Evolutionary conservation across 2,797 vertebrate genomes (phyloP).

Genomic region (Pelodytes ibericus): DNA sequence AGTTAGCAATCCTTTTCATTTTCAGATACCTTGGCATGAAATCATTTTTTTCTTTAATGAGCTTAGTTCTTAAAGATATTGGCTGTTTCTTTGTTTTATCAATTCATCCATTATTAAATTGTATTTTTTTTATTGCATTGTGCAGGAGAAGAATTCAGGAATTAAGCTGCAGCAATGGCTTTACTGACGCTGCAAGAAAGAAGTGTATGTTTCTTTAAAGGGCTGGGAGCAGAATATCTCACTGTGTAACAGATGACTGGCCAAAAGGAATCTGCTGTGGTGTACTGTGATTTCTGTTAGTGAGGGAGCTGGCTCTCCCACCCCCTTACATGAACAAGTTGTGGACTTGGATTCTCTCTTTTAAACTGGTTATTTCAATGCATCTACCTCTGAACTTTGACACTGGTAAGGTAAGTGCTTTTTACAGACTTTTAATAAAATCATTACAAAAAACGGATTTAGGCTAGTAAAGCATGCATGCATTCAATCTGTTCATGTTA

Average conservation of each 20-base stretch:
- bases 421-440: no score
- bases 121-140: background rate
- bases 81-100: no score
- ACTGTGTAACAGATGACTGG: constrained; percentile 25
- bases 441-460: no score
- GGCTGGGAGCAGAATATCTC: background rate
- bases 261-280: constrained; percentile 20
- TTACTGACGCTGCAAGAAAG: background rate
- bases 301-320: background rate
- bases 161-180: background rate
- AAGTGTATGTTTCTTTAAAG: constrained; percentile 13
- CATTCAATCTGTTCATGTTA: no score
- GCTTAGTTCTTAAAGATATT: no score
- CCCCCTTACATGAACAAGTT: constrained; percentile 1
- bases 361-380: background rate
- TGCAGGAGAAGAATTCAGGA: background rate
- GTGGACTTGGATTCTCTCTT: background rate
- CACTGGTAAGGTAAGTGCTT: background rate
- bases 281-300: background rate
- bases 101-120: no score
- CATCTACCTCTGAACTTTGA: background rate
- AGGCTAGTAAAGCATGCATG: no score
- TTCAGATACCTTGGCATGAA: no score
- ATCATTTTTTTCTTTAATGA: no score
- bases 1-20: no score